These are phyloP conservation scores for Crenuchus spilurus DNA, from an alignment of 2,797 vertebrate genomes.

Conservation along the genomic window DNA sequence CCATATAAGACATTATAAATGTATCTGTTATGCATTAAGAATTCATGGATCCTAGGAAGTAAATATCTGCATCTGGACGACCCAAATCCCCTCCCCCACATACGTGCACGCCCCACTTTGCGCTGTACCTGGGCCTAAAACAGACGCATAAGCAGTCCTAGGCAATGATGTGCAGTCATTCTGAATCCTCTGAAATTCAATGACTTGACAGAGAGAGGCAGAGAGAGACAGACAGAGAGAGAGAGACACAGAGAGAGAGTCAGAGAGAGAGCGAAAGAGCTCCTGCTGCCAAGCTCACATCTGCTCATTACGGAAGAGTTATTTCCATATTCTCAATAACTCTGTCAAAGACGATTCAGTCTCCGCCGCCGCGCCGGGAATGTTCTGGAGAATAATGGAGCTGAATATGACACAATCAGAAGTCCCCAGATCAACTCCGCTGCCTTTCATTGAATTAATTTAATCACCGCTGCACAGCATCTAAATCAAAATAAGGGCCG, in stretches of 20 bases:
- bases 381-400: slow-evolving; percentile 55
- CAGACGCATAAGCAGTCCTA: slow-evolving; percentile 42
- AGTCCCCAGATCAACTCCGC: slow-evolving; percentile 45
- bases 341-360: slow-evolving; percentile 55
- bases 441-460: slow-evolving; percentile 40
- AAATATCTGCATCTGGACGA: background rate
- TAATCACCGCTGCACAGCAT: slow-evolving; percentile 6
- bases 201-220: slow-evolving; percentile 37
- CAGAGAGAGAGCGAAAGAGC: slow-evolving; percentile 9
- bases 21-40: background rate
- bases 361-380: slow-evolving; percentile 34
- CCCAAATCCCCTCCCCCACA: background rate
- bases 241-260: slow-evolving; percentile 10
- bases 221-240: slow-evolving; percentile 11
- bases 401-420: slow-evolving; percentile 52
- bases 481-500: slow-evolving; percentile 37
- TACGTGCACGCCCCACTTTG: slow-evolving; percentile 1
- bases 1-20: background rate
- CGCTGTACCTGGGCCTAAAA: slow-evolving; percentile 13
- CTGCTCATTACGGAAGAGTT: slow-evolving; percentile 59
- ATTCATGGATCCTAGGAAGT: background rate
- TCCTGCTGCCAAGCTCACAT: slow-evolving; percentile 57
- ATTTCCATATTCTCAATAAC: slow-evolving; percentile 65
- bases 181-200: slow-evolving; percentile 49
- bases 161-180: slow-evolving; percentile 50